Evolutionary conservation across 1,140 invertebrate species (phyloP).

Genomic region (Drosophila insularis): DNA sequence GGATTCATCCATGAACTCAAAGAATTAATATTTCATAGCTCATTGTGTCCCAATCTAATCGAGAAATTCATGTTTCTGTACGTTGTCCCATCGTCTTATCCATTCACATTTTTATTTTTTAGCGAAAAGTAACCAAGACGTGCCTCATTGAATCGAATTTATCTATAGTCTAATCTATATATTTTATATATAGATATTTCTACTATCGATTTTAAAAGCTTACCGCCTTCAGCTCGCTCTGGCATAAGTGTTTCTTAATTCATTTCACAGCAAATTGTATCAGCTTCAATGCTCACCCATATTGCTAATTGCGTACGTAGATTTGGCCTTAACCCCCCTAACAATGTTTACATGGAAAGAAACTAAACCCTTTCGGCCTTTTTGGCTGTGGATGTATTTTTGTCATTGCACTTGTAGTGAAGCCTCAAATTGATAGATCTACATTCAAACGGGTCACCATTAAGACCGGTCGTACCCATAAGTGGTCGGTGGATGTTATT

Average conservation of each 20-base stretch:
- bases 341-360: background rate
- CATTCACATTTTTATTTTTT: too few species aligned
- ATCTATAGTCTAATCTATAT: background rate
- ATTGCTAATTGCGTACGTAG: constrained; percentile 21
- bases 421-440: constrained; percentile 95
- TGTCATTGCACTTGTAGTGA: constrained; percentile 85
- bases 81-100: too few species aligned
- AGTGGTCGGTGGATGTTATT: constrained; percentile 94
- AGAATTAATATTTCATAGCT: too few species aligned
- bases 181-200: background rate
- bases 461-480: constrained; percentile 96
- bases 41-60: too few species aligned
- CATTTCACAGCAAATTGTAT: constrained; percentile 27
- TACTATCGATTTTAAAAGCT: background rate
- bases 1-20: background rate
- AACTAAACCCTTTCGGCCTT: constrained; percentile 82
- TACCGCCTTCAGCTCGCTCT: background rate
- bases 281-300: constrained; percentile 35
- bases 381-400: constrained; percentile 30
- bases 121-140: background rate
- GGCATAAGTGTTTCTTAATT: constrained; percentile 2
- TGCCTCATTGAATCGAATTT: background rate
- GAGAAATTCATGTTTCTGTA: too few species aligned
- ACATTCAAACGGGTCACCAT: constrained; percentile 93
- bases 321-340: background rate